A percentile compares a stretch with the other conserved stretches of the same genome.
These are phyloP conservation scores for Antechinus flavipes DNA, from an alignment of 2,113 vertebrate species.

Conservation along the genomic window DNA sequence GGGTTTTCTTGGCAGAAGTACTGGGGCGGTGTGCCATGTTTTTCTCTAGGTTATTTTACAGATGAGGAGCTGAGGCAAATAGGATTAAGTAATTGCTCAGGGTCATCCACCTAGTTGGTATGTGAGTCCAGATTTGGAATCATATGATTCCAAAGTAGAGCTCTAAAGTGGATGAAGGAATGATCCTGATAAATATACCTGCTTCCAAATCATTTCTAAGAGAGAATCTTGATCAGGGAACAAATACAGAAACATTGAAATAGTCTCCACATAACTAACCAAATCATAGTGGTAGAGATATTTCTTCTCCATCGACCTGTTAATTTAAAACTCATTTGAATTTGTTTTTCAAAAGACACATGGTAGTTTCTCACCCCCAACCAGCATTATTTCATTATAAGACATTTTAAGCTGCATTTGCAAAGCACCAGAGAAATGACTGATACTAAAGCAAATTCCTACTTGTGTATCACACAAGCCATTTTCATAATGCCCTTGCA, in stretches of 20 bases:
- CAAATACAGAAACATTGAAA: not conserved
- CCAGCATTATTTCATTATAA: conserved; percentile 57
- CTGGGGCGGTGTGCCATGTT: not conserved
- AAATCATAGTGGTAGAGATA: not conserved
- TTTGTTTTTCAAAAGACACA: conserved; percentile 52
- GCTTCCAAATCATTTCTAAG: not conserved
- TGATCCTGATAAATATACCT: not conserved
- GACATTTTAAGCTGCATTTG: conserved; percentile 57
- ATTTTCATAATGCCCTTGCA: conserved; percentile 70
- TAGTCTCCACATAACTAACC: not conserved
- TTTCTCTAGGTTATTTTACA: not conserved
- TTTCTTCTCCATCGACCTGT: not conserved
- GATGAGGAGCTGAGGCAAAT: not conserved
- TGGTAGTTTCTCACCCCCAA: conserved; percentile 40
- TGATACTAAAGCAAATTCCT: conserved; percentile 56
- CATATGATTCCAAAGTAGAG: not conserved
- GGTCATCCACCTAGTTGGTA: not conserved
- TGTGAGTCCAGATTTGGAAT: not conserved
- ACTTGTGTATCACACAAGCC: conserved; percentile 39
- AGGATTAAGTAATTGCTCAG: not conserved
- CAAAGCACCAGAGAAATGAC: conserved; percentile 51
- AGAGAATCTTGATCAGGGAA: not conserved
- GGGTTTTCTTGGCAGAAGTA: not conserved
- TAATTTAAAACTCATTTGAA: conserved; percentile 36
- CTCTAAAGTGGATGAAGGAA: not conserved